Percentiles rank a stretch among this genome's conserved stretches.
These are phyloP conservation scores for Sarcophaga rosellei DNA, from an alignment of 2,888 invertebrate species.

Conservation along the genomic window DNA sequence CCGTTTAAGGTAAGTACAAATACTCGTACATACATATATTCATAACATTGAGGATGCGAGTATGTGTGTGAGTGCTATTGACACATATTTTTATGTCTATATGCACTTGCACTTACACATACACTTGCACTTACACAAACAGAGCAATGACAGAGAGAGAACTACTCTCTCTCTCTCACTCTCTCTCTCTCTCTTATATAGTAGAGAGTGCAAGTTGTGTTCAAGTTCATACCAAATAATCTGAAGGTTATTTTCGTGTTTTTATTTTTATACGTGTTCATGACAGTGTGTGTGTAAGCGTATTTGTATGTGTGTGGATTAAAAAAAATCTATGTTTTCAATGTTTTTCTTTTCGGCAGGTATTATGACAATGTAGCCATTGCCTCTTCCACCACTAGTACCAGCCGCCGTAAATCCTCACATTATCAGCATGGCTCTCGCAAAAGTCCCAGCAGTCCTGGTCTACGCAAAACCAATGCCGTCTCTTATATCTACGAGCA, in stretches of 20 bases:
- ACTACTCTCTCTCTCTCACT: no score
- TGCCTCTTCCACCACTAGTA: constrained; percentile 92
- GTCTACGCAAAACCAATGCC: constrained; percentile 81
- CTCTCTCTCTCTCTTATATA: neutral
- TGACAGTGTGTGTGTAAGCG: neutral
- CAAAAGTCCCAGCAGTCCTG: constrained; percentile 83
- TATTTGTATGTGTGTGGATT: constrained; percentile 4
- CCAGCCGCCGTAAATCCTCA: constrained; percentile 92
- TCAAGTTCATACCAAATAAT: constrained; percentile 62
- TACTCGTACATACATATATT: neutral
- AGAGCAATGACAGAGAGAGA: no score
- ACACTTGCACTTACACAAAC: neutral
- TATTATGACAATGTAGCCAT: constrained; percentile 94
- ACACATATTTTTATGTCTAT: neutral
- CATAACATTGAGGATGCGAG: neutral
- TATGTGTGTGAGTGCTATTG: neutral
- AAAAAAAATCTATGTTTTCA: constrained; percentile 28
- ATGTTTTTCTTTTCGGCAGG: constrained; percentile 69
- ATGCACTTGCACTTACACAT: neutral
- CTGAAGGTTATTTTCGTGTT: constrained; percentile 54
- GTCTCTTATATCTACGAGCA: constrained; percentile 84
- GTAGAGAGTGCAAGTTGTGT: constrained; percentile 58
- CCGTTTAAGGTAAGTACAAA: constrained; percentile 83
- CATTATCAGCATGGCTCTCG: constrained; percentile 87
- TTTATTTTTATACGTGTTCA: constrained; percentile 9